These are phyloP conservation scores for Leptinotarsa lineolata DNA, from an alignment of 1,140 invertebrate species.

Conservation along the genomic window DNA sequence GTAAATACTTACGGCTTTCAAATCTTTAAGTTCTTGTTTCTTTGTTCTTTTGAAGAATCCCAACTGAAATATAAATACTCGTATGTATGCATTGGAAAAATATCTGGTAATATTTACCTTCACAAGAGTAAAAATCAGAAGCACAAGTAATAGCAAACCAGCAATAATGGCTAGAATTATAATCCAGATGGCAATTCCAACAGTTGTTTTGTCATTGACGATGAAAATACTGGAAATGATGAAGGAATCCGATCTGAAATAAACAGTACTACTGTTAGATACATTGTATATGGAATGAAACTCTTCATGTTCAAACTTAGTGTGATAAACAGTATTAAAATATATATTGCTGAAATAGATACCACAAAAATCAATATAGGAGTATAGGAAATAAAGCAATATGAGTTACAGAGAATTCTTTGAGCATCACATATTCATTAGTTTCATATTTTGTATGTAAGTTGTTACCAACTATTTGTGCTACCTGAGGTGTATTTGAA, in stretches of 20 bases:
- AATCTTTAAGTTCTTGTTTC: not conserved
- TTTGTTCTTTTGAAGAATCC: not conserved
- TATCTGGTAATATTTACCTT: not conserved
- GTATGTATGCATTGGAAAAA: not conserved
- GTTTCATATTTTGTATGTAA: too few species aligned
- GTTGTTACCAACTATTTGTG: too few species aligned
- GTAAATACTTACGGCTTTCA: not conserved
- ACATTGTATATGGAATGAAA: too few species aligned
- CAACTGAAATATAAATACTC: not conserved
- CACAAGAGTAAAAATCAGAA: not conserved
- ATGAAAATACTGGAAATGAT: not conserved
- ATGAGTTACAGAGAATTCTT: too few species aligned
- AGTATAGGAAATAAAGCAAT: too few species aligned
- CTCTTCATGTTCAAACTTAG: too few species aligned
- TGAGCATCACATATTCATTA: too few species aligned
- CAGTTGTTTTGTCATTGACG: not conserved
- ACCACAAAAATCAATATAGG: too few species aligned
- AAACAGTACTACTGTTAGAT: too few species aligned
- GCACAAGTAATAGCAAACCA: not conserved
- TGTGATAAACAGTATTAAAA: too few species aligned
- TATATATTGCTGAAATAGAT: too few species aligned
- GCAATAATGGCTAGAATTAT: not conserved
- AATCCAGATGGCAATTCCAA: not conserved
- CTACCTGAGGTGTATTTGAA: too few species aligned
- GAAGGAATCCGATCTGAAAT: not conserved